Conservation (phyloP, 2,797 vertebrate genomes). For the Oreochromis mossambicus region DNA sequence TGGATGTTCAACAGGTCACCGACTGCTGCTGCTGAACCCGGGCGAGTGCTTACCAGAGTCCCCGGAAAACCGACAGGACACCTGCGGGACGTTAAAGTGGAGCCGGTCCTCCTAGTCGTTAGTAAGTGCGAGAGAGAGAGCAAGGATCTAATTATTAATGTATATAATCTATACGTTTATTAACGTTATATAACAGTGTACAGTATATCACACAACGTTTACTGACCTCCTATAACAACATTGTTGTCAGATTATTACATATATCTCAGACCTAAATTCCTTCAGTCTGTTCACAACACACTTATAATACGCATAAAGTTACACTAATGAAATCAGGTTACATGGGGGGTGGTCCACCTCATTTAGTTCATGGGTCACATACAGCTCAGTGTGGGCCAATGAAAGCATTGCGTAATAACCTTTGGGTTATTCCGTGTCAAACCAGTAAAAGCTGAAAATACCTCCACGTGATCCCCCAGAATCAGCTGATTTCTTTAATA, state of each 20-base stretch:
- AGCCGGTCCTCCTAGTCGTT: neutral
- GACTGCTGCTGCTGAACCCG: neutral
- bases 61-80: neutral
- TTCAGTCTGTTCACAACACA: no score
- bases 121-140: fast-evolving
- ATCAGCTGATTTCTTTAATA: neutral
- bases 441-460: neutral
- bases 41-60: neutral
- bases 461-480: neutral
- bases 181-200: neutral
- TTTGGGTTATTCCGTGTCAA: neutral
- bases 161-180: neutral
- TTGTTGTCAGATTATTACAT: neutral
- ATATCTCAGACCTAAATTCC: neutral
- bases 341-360: fast-evolving
- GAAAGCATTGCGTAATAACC: neutral
- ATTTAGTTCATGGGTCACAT: neutral
- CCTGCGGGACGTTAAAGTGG: neutral
- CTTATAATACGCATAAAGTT: neutral
- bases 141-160: neutral
- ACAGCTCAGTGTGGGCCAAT: neutral
- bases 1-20: neutral
- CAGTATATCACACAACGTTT: neutral
- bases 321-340: neutral
- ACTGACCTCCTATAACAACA: neutral